Evolutionary conservation across 2,888 invertebrate species (phyloP).

Genomic region (Brachyptera risi): DNA sequence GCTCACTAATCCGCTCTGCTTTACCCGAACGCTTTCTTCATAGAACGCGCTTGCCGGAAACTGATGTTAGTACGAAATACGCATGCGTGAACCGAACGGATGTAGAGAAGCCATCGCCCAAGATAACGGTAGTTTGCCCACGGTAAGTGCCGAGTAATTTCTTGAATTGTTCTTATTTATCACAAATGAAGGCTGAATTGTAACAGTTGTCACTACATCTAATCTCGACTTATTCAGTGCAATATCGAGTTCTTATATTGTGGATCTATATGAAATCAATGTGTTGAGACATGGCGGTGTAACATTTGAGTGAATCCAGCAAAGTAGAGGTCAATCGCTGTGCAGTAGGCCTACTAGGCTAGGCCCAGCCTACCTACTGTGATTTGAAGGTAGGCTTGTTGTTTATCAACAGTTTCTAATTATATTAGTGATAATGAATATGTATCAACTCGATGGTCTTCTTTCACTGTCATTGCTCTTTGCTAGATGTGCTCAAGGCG

Average conservation of each 20-base stretch:
- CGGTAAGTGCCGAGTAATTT: constrained; percentile 33
- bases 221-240: not conserved
- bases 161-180: constrained; percentile 14
- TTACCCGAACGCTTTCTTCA: no score
- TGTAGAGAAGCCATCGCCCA: constrained; percentile 36
- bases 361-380: not conserved
- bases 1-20: no score
- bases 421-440: no score
- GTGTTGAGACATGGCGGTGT: constrained; percentile 29
- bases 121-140: constrained; percentile 34
- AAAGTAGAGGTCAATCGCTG: constrained; percentile 21
- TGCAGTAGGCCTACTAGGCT: not conserved
- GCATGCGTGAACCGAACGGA: constrained; percentile 35
- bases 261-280: not conserved
- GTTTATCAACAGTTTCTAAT: not conserved
- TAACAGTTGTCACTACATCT: not conserved
- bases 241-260: not conserved
- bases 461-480: no score
- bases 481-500: no score
- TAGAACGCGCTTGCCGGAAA: not conserved
- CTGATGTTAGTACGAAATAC: not conserved
- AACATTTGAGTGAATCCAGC: constrained; percentile 22
- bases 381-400: not conserved
- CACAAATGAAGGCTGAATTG: not conserved
- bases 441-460: no score